Evolutionary conservation across 2,888 invertebrate species (phyloP), one percentile per base, ranked within the genome.

Genomic region (Patella depressa): DNA sequence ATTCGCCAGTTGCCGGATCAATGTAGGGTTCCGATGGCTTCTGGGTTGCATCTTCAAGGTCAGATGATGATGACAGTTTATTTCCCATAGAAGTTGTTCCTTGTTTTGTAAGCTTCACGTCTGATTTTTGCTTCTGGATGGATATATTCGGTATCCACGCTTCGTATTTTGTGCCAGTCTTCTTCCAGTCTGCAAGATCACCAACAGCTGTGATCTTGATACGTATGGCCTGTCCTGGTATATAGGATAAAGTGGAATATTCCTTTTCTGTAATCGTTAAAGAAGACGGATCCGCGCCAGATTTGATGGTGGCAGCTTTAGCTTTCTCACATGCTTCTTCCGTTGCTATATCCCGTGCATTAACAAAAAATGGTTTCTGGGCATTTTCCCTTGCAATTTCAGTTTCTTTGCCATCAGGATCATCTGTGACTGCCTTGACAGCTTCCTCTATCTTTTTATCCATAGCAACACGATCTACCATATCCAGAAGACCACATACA

Each of bases 141-240:
- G 24, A 17, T 1, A 53, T 19, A n/a, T 71, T 24, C 2, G 19
- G 15, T 12, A 24, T 24, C 65, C 65, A 65, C 24, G 65, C 24
- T 24, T 11, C 24, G 11, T 24, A 65, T 12, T 5, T 11, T 1
- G 24, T 11, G 11, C 65, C 24, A 19, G 65, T 11, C 65, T 65
- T 65, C 19, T 65, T 65, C 65, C 65, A 79, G 69, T 75, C 54
- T 11, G 69, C 19, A 1, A 90, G 76, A 73, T 89, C 85, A 1
- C 89, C 90, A 3, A 88, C 86, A 3, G 87, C 87, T 74, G 88
- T 89, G 9, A 87, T 83, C 72, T 87, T 86, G 17, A 90, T 83
- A 69, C 88, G 79, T 0, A 84, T 85, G n/a, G 84, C 88, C 72
- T 87, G 84, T 11, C 90, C 89, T 9, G 89, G 89, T 17, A 89